Evolutionary conservation across 2,888 invertebrate species (phyloP).

Genomic region (Tenodera sinensis): DNA sequence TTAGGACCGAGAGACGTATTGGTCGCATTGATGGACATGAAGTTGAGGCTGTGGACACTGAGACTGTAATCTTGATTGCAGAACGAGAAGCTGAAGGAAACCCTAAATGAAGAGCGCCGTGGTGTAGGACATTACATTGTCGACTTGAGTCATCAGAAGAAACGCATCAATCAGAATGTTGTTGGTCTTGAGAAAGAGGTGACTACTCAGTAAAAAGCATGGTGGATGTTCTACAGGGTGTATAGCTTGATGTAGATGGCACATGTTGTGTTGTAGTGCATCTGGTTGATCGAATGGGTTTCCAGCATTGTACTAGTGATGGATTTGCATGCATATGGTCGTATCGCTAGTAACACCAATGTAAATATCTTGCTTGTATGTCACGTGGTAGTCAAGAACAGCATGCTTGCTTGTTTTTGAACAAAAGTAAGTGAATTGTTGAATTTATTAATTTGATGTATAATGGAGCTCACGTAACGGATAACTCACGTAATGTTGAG

Average conservation of each 20-base stretch:
- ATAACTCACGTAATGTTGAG: no score
- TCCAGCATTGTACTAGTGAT: no score
- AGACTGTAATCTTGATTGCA: constrained; percentile 37
- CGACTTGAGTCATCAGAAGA: constrained; percentile 42
- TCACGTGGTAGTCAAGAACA: not conserved
- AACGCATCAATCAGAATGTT: constrained; percentile 46
- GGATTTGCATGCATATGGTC: not conserved
- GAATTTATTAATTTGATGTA: no score
- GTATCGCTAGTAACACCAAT: not conserved
- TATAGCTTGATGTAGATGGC: not conserved
- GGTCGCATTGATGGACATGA: not conserved
- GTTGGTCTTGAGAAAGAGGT: constrained; percentile 47
- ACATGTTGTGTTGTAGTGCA: not conserved
- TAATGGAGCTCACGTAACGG: no score
- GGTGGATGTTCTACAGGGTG: not conserved
- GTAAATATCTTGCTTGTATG: not conserved
- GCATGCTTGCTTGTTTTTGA: not conserved
- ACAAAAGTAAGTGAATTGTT: no score
- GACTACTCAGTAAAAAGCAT: not conserved
- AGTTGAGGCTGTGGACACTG: not conserved
- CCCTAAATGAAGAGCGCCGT: constrained; percentile 51
- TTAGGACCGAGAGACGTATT: not conserved
- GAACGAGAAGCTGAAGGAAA: constrained; percentile 57
- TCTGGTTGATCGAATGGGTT: not conserved
- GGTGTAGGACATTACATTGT: constrained; percentile 48